Conservation (phyloP, 2,797 vertebrate species). For the Florisuga fusca region DNA sequence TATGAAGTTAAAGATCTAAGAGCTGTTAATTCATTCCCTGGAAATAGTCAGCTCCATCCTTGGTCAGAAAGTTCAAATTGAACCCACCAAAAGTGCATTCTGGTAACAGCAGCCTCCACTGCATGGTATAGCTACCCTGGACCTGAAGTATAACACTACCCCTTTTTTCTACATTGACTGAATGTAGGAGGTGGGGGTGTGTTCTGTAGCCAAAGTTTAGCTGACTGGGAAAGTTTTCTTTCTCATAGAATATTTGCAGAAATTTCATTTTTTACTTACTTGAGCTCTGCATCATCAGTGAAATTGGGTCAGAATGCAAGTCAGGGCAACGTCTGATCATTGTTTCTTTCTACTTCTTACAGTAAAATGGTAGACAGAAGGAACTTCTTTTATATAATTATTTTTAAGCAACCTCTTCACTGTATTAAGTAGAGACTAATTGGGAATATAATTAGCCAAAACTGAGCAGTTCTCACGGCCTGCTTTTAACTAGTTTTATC, state of each 20-base stretch:
- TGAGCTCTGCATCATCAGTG: neutral
- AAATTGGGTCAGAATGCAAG: neutral
- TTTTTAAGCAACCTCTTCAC: conserved; percentile 18
- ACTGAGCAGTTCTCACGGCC: neutral
- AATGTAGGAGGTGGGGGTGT: neutral
- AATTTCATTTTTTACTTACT: neutral
- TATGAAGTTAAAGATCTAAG: neutral
- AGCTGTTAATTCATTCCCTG: neutral
- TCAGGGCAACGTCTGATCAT: neutral
- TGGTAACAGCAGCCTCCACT: neutral
- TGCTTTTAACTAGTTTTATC: neutral
- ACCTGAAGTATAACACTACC: neutral
- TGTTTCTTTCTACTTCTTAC: neutral
- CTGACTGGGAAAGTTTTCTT: neutral
- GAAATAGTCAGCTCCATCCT: neutral
- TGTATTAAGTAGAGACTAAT: neutral
- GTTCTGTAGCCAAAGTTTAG: neutral
- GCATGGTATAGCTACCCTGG: neutral
- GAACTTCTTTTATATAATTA: neutral
- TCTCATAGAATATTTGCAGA: neutral
- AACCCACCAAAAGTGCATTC: neutral
- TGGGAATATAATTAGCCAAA: conserved; percentile 2
- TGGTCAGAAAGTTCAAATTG: neutral
- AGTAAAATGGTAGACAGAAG: neutral
- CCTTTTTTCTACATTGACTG: neutral